Base-by-base conservation (phyloP, 2,888 invertebrate species). In the Seira sanloemensis region DNA sequence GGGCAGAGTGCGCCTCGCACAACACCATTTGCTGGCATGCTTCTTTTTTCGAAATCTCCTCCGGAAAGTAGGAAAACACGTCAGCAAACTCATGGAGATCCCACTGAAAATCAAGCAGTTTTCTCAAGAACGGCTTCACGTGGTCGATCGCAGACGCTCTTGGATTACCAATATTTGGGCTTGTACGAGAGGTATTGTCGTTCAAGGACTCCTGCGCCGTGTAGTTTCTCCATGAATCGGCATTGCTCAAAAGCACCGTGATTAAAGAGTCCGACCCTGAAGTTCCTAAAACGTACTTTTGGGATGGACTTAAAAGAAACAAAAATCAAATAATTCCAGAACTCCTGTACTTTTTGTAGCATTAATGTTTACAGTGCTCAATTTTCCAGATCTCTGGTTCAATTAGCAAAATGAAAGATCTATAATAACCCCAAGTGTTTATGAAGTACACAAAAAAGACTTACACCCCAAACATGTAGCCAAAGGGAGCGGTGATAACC, bases 381-480 rank as follows among this genome's bases (percentile, higher is more conserved):
- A n/a, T n/a, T n/a, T n/a, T n/a, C n/a, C n/a, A n/a, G n/a, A n/a
- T n/a, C n/a, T n/a, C n/a, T n/a, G n/a, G n/a, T n/a, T n/a, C n/a
- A n/a, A n/a, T n/a, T n/a, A n/a, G n/a, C n/a, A n/a, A n/a, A n/a
- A n/a, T n/a, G n/a, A n/a, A n/a, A n/a, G n/a, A n/a, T n/a, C n/a
- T n/a, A n/a, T n/a, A n/a, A n/a, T n/a, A n/a, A n/a, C n/a, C n/a
- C n/a, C n/a, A n/a, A n/a, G n/a, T n/a, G n/a, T n/a, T n/a, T n/a
- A n/a, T n/a, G n/a, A n/a, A n/a, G n/a, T n/a, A 46, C 12, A 46
- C 12, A 46, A 9, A 12, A 9, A 46, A 4, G 19, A 65, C 78
- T 46, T 78, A 78, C 65, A 89, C 86, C 23, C 89, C 89, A 73
- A 89, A 88, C 84, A 89, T 86, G 82, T 89, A 89, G 1, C 89